A percentile compares a stretch with the other conserved stretches of the same genome.
Conservation (phyloP, 2,888 invertebrate species). For the Thymelicus acteon region DNA sequence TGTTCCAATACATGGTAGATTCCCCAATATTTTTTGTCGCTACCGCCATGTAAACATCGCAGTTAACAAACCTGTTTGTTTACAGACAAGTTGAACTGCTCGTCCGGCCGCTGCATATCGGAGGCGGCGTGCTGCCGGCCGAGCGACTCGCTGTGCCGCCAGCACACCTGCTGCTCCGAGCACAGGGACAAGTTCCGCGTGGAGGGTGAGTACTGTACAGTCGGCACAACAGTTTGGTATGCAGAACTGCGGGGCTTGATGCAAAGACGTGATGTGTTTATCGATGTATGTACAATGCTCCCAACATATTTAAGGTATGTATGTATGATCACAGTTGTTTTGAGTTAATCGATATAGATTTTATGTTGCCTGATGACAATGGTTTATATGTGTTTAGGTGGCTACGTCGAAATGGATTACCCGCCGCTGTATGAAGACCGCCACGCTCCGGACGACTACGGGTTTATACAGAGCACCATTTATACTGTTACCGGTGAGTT, state of each 20-base stretch:
- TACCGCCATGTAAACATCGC: too few relatives aligned
- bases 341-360: too few relatives aligned
- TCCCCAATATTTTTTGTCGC: too few relatives aligned
- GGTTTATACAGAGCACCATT: conserved; percentile 79
- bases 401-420: conserved; percentile 61
- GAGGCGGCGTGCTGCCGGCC: conserved; percentile 80
- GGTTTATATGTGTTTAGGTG: conserved; percentile 41
- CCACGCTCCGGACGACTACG: conserved; percentile 72
- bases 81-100: conserved; percentile 78
- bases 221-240: too few relatives aligned
- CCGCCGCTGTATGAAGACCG: conserved; percentile 68
- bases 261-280: too few relatives aligned
- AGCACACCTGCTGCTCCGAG: conserved; percentile 74
- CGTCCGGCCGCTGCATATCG: conserved; percentile 82
- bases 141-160: conserved; percentile 58
- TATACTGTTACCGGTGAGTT: conserved; percentile 76
- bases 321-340: too few relatives aligned
- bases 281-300: too few relatives aligned
- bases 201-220: conserved; percentile 38
- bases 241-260: too few relatives aligned
- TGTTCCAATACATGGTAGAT: too few relatives aligned
- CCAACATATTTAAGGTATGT: too few relatives aligned
- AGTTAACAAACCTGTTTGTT: background rate
- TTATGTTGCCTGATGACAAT: too few relatives aligned
- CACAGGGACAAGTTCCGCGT: conserved; percentile 51